Conservation (phyloP, 2,888 invertebrate genomes). For the Sphaerophoria rueppellii region DNA sequence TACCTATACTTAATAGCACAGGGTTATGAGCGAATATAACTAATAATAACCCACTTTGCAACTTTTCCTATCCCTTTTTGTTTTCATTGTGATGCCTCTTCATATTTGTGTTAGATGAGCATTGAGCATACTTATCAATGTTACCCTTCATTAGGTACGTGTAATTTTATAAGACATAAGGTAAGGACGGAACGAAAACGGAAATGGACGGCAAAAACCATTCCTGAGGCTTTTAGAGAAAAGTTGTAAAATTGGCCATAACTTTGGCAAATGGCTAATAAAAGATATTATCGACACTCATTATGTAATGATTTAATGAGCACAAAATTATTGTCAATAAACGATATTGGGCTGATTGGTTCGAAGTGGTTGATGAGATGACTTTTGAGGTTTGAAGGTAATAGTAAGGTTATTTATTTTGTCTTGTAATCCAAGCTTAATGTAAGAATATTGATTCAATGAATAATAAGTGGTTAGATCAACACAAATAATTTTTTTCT, state of each 20-base stretch:
- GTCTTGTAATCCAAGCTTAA: too few relatives aligned
- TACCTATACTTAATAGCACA: background rate
- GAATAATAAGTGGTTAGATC: too few relatives aligned
- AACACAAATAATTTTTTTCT: too few relatives aligned
- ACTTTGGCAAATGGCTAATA: conserved; percentile 54
- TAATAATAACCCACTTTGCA: conserved; percentile 31
- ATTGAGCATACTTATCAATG: conserved; percentile 48
- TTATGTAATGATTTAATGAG: conserved; percentile 54
- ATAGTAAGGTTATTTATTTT: too few relatives aligned
- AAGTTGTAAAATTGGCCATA: conserved; percentile 59
- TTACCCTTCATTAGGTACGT: conserved; percentile 53
- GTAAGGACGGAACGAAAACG: background rate
- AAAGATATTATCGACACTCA: conserved; percentile 48
- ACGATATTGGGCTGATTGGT: conserved; percentile 4
- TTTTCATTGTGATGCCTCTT: conserved; percentile 38
- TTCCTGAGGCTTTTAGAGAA: conserved; percentile 12
- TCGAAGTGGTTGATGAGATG: too few relatives aligned
- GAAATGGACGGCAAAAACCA: conserved; percentile 2
- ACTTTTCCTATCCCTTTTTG: conserved; percentile 37
- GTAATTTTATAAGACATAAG: conserved; percentile 46
- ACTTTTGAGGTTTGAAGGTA: too few relatives aligned
- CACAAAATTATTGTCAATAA: conserved; percentile 37
- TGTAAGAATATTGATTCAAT: too few relatives aligned
- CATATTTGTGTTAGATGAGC: conserved; percentile 54
- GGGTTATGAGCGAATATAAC: conserved; percentile 13